Conservation (phyloP, 2,888 invertebrate genomes). For the Halocaridina rubra region DNA sequence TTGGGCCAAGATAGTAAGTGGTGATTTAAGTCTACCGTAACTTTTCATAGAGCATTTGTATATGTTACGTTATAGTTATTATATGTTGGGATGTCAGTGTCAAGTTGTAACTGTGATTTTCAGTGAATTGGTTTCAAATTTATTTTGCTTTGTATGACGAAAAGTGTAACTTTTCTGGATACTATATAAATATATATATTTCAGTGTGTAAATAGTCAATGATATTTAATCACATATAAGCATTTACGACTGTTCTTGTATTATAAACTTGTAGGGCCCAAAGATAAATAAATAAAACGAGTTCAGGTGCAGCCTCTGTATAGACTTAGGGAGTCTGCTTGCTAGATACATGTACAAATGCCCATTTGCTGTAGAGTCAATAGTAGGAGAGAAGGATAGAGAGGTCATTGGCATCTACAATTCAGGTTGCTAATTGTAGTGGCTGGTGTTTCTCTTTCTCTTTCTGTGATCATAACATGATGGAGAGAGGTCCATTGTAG, state of each 20-base stretch:
- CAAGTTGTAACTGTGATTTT: conserved; percentile 44
- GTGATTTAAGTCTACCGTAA: no score
- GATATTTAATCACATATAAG: conserved; percentile 57
- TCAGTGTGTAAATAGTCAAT: conserved; percentile 56
- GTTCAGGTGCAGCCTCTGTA: conserved; percentile 27
- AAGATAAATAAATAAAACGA: conserved; percentile 22
- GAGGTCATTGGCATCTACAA: no score
- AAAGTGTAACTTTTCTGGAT: conserved; percentile 44
- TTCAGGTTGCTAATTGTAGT: no score
- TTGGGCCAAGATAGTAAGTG: no score
- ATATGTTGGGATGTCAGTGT: not conserved
- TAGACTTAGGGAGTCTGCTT: conserved; percentile 32
- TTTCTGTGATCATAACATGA: no score
- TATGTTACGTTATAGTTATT: no score
- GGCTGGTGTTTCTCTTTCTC: no score
- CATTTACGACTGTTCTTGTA: conserved; percentile 61
- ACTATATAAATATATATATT: conserved; percentile 19
- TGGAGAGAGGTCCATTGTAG: not conserved
- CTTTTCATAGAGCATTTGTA: no score
- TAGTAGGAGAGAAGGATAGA: no score
- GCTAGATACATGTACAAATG: conserved; percentile 57
- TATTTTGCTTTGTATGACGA: conserved; percentile 12
- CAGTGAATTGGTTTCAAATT: conserved; percentile 18
- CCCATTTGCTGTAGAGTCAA: conserved; percentile 47
- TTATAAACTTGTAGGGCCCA: conserved; percentile 59